phyloP scores from a whole-genome alignment of 2,888 invertebrate genomes.

The Volucella inflata region DNA sequence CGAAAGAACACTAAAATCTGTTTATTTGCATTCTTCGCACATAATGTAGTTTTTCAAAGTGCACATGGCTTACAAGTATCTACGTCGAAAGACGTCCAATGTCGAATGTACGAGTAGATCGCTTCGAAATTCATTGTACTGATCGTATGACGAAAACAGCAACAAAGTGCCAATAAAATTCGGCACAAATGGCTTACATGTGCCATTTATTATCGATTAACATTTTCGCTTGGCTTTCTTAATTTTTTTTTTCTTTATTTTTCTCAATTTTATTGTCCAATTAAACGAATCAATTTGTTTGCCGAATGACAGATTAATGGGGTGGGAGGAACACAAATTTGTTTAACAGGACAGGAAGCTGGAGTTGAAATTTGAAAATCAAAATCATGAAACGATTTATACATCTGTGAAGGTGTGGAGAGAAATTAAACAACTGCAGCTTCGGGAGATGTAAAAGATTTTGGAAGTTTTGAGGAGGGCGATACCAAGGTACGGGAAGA shows the following conservation, averaged over 20 bases:
- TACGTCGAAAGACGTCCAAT: no score
- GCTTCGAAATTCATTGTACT: conserved; percentile 3
- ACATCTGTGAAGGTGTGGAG: conserved; percentile 20
- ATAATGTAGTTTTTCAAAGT: conserved; percentile 31
- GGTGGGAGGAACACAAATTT: conserved; percentile 2
- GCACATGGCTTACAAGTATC: conserved; percentile 5
- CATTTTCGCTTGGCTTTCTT: conserved; percentile 11
- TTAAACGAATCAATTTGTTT: conserved; percentile 26
- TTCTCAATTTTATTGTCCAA: conserved; percentile 21
- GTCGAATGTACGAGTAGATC: background rate
- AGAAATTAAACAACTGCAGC: background rate
- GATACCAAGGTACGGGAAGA: no score
- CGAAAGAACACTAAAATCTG: conserved; percentile 5
- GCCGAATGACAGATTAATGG: conserved; percentile 35
- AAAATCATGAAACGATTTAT: background rate
- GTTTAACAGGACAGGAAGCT: conserved; percentile 22
- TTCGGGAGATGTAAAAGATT: background rate
- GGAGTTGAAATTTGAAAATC: conserved; percentile 6
- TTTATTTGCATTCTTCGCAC: conserved; percentile 50
- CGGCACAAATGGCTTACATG: conserved; percentile 46
- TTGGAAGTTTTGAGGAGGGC: no score
- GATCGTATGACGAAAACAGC: background rate
- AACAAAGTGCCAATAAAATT: conserved; percentile 48
- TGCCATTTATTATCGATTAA: conserved; percentile 44
- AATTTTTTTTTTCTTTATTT: conserved; percentile 1